Base-by-base conservation (phyloP, 2,797 vertebrate genomes). In the Oophaga sylvatica region DNA sequence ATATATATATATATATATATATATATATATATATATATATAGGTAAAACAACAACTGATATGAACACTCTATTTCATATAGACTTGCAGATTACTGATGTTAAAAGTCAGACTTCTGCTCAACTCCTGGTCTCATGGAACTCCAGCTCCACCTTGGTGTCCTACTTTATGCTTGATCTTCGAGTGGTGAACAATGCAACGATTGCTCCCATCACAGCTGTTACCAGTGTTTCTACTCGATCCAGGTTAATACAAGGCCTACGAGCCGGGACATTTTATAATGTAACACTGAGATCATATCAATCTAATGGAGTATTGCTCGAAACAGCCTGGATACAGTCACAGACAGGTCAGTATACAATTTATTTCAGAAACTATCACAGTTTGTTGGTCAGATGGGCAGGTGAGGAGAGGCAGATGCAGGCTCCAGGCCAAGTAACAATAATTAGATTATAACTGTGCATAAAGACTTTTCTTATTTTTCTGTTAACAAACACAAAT, bases 81-180 rank as follows among this genome's bases (percentile, higher is more conserved):
- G 84, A 82, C 77, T 92, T 91, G 15, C 91, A 95, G 95, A 73
- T 96, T 75, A 65, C 90, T 29, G 94, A 93, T 63, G 81, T 94
- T 87, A 89, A 1, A 5, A 80, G 95, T 56, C 70, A 90, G 1
- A 84, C 92, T 0, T 89, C 95, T 11, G 92, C 95, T 16, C 92
- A 94, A 0, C 91, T 96, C 65, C 45, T 91, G 80, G 87, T 96
- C 19, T 93, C 92, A 91, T 96, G 95, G 96, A 90, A 84, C 73
- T 67, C 65, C 62, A 88, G 90, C 76, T 0, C 16, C 0, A 85
- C n/a, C 2, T 48, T 5, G 20, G 92, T 93, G 26, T 93, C 94
- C 77, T 93, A 90, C 87, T 96, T 94, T 77, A 90, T 95, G 90
- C 90, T 96, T 91, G 96, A 96, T 89, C 88, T 95, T 59, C 92